phyloP scores from a whole-genome alignment of 2,888 invertebrate genomes.

The Chironomus riparius region DNA sequence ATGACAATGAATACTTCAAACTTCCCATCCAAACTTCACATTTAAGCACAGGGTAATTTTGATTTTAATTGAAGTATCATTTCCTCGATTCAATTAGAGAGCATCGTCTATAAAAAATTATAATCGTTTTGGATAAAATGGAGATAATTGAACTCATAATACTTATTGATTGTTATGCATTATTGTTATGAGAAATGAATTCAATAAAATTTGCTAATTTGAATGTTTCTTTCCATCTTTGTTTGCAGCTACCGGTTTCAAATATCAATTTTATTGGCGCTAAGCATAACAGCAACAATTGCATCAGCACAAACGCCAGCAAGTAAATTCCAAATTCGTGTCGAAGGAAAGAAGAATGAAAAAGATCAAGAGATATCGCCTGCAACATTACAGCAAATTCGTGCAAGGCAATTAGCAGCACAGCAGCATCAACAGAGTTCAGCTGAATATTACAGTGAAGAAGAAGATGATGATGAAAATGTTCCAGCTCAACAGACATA shows the following conservation, averaged over 20 bases:
- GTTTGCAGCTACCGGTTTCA: neutral
- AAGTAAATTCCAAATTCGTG: slow-evolving; percentile 12
- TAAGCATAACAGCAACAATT: neutral
- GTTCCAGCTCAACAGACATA: slow-evolving; percentile 2
- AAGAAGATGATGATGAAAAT: slow-evolving; percentile 22
- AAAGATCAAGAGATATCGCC: slow-evolving; percentile 4
- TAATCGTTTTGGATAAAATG: neutral
- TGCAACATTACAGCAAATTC: slow-evolving; percentile 18
- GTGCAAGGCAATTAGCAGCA: neutral
- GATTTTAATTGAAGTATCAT: too few species aligned
- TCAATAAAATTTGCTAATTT: neutral
- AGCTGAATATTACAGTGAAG: neutral
- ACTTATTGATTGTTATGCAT: neutral
- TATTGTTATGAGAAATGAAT: neutral
- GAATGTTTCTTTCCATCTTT: neutral
- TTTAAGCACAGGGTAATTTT: too few species aligned
- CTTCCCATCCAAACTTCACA: too few species aligned
- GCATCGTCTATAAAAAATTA: too few species aligned
- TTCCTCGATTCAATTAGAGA: too few species aligned
- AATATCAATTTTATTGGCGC: slow-evolving; percentile 2
- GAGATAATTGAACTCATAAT: neutral
- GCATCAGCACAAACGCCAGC: slow-evolving; percentile 8
- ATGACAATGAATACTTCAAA: too few species aligned
- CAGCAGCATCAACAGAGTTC: neutral
- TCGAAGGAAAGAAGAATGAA: slow-evolving; percentile 6